Percentiles rank a stretch among this genome's conserved stretches.
These are phyloP conservation scores for Diarsia rubi DNA, from an alignment of 2,888 invertebrate species.

Conservation along the genomic window DNA sequence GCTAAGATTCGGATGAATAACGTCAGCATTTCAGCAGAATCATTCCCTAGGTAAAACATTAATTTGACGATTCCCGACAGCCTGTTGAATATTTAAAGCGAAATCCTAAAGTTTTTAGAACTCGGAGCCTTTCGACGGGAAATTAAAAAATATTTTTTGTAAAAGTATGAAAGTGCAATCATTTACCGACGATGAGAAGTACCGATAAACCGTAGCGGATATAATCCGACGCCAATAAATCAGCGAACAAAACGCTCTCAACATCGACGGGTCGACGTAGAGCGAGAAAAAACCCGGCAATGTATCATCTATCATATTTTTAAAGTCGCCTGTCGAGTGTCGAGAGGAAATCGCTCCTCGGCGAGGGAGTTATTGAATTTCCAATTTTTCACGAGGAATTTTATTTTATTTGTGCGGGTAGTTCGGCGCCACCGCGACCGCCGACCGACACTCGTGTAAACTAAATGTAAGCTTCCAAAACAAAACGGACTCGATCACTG, in stretches of 20 bases:
- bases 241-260: slow-evolving; percentile 48
- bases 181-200: slow-evolving; percentile 43
- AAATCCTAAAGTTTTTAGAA: slow-evolving; percentile 10
- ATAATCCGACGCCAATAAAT: slow-evolving; percentile 57
- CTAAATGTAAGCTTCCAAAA: slow-evolving; percentile 58
- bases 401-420: slow-evolving; percentile 72
- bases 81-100: slow-evolving; percentile 36
- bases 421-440: slow-evolving; percentile 62
- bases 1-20: not conserved
- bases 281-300: slow-evolving; percentile 53
- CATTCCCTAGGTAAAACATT: slow-evolving; percentile 8
- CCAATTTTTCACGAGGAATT: slow-evolving; percentile 73
- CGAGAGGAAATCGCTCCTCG: slow-evolving; percentile 71
- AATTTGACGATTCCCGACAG: not conserved
- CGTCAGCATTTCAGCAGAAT: slow-evolving; percentile 3
- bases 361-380: slow-evolving; percentile 78
- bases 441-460: slow-evolving; percentile 48
- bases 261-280: slow-evolving; percentile 34
- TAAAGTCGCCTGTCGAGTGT: slow-evolving; percentile 71
- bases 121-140: not conserved
- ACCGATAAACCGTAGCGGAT: slow-evolving; percentile 43
- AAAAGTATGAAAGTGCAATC: slow-evolving; percentile 37
- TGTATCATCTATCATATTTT: slow-evolving; percentile 77
- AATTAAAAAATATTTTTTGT: slow-evolving; percentile 34
- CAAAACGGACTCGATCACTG: slow-evolving; percentile 62